phyloP scores from a whole-genome alignment of 2,113 vertebrate species.

The Myanophis thanlyinensis region DNA sequence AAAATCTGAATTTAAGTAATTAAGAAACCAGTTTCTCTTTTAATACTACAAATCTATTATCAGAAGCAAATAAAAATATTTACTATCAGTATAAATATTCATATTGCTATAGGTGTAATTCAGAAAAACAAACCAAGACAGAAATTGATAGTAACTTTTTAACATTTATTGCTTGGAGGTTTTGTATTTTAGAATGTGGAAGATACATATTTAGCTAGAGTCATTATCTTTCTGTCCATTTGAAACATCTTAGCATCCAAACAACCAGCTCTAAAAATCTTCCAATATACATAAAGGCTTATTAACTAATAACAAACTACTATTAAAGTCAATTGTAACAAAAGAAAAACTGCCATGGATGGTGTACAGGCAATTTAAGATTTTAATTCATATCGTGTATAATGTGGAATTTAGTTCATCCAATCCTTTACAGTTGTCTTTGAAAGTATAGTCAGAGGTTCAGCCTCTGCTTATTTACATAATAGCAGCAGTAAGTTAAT shows the following conservation, averaged over 20 bases:
- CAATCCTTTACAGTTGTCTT: background rate
- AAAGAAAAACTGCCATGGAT: background rate
- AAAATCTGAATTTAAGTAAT: conserved; percentile 52
- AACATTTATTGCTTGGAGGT: conserved; percentile 5
- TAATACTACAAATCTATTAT: conserved; percentile 55
- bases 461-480: background rate
- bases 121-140: background rate
- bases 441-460: background rate
- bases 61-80: conserved; percentile 45
- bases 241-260: background rate
- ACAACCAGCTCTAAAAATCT: background rate
- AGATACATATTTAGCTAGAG: background rate
- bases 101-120: background rate
- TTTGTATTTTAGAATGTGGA: conserved; percentile 9
- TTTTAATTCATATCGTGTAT: background rate
- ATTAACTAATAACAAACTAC: background rate
- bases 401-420: background rate
- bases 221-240: background rate
- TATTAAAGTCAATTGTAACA: background rate
- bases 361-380: background rate
- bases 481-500: background rate
- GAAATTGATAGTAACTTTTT: conserved; percentile 26
- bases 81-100: conserved; percentile 41
- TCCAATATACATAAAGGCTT: background rate
- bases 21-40: background rate